phyloP scores from a whole-genome alignment of 1,140 invertebrate species.

The Sipha flava region DNA sequence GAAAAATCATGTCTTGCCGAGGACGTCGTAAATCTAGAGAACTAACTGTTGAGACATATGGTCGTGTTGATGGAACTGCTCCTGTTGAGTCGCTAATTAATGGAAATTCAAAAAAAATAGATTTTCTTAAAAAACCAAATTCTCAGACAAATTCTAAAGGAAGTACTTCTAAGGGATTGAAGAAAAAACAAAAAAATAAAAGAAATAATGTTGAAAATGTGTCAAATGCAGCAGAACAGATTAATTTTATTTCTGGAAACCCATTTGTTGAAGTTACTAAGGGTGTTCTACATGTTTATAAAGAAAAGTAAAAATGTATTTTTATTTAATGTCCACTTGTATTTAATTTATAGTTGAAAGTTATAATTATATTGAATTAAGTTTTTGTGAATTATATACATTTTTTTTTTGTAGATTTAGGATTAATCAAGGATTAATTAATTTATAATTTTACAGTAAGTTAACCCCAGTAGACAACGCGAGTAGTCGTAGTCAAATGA shows the following conservation, averaged over 20 bases:
- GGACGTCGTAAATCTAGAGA: conserved; percentile 52
- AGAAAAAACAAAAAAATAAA: conserved; percentile 42
- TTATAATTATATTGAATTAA: neutral
- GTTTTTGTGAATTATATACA: too few species aligned
- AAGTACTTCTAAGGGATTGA: conserved; percentile 30
- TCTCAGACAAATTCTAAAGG: conserved; percentile 35
- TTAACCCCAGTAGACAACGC: conserved; percentile 46
- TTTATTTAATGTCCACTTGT: too few species aligned
- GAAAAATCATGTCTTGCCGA: conserved; percentile 37
- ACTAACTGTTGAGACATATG: conserved; percentile 59
- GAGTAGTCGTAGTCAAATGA: conserved; percentile 66
- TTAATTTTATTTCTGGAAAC: conserved; percentile 91
- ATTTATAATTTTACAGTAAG: conserved; percentile 51
- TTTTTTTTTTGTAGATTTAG: too few species aligned
- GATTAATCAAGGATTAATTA: too few species aligned
- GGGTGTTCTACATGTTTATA: conserved; percentile 92
- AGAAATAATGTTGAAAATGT: conserved; percentile 42
- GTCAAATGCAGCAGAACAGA: conserved; percentile 43
- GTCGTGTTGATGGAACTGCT: conserved; percentile 44
- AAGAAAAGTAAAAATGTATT: conserved; percentile 85
- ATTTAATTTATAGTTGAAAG: too few species aligned
- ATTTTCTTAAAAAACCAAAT: conserved; percentile 37
- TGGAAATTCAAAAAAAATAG: neutral
- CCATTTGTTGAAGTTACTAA: conserved; percentile 93
- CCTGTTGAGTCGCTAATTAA: conserved; percentile 30